Conservation (phyloP, 1,140 invertebrate species). For the Bradysia coprophila region DNA sequence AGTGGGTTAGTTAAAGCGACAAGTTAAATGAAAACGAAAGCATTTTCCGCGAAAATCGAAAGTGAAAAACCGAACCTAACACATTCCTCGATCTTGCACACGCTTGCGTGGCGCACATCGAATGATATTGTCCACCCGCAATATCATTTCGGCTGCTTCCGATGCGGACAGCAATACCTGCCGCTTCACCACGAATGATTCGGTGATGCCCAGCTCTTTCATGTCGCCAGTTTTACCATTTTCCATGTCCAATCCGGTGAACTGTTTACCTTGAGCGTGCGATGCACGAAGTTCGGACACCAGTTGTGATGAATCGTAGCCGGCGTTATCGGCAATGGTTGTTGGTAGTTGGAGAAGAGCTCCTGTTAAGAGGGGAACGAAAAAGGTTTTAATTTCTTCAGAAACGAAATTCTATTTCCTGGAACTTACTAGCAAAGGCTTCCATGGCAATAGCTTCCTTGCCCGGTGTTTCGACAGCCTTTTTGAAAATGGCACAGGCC, state of each 20-base stretch:
- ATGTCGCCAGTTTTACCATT: conserved; percentile 71
- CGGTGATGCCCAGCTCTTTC: conserved; percentile 78
- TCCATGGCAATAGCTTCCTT: conserved; percentile 98
- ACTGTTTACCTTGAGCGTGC: conserved; percentile 57
- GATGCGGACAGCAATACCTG: conserved; percentile 87
- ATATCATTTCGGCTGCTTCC: conserved; percentile 98
- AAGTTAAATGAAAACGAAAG: no score
- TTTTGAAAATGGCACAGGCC: conserved; percentile 73
- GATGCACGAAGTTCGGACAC: conserved; percentile 76
- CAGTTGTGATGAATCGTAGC: conserved; percentile 92
- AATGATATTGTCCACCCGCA: conserved; percentile 95
- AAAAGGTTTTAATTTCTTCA: background rate
- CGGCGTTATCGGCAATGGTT: conserved; percentile 95
- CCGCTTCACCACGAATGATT: conserved; percentile 91
- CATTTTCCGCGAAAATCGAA: no score
- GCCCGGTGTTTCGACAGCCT: conserved; percentile 78
- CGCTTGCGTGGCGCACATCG: conserved; percentile 85
- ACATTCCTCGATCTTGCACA: conserved; percentile 68
- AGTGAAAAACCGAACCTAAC: conserved; percentile 47
- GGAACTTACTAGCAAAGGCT: conserved; percentile 51
- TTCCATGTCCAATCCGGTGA: conserved; percentile 87
- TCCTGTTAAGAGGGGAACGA: conserved; percentile 16
- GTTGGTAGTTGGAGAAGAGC: conserved; percentile 80
- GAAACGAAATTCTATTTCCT: no score
- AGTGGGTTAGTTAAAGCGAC: no score